These are phyloP conservation scores for Chymomyza fuscimana DNA, from an alignment of 2,888 invertebrate species.

Conservation along the genomic window DNA sequence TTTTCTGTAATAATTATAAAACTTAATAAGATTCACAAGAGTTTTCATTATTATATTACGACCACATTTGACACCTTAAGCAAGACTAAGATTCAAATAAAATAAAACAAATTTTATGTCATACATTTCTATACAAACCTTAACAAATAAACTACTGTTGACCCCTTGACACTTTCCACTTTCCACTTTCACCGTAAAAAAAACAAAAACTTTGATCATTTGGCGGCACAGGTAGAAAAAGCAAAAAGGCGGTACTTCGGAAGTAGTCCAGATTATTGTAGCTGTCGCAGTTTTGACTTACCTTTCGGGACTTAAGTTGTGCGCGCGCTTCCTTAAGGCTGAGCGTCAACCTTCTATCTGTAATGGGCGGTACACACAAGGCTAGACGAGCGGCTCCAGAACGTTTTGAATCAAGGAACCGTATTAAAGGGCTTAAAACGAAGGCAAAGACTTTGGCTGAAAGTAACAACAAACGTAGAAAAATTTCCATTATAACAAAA, in stretches of 20 bases:
- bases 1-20: no score
- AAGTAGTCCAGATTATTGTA: neutral
- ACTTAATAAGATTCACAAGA: no score
- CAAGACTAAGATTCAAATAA: no score
- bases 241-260: neutral
- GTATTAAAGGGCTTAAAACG: slow-evolving; percentile 31
- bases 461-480: slow-evolving; percentile 57
- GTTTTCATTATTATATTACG: no score
- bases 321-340: slow-evolving; percentile 56
- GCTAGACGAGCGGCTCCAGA: neutral
- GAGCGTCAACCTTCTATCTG: slow-evolving; percentile 50
- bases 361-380: slow-evolving; percentile 51
- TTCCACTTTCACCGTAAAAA: no score
- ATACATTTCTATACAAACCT: no score
- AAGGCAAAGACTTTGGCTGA: slow-evolving; percentile 42
- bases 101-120: no score
- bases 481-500: slow-evolving; percentile 60
- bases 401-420: slow-evolving; percentile 11
- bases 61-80: no score
- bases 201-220: no score
- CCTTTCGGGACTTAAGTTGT: slow-evolving; percentile 58
- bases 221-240: no score
- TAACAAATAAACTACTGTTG: no score
- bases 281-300: slow-evolving; percentile 39
- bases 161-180: no score